Conservation (phyloP, 2,888 invertebrate species). For the Orthosia cruda region DNA sequence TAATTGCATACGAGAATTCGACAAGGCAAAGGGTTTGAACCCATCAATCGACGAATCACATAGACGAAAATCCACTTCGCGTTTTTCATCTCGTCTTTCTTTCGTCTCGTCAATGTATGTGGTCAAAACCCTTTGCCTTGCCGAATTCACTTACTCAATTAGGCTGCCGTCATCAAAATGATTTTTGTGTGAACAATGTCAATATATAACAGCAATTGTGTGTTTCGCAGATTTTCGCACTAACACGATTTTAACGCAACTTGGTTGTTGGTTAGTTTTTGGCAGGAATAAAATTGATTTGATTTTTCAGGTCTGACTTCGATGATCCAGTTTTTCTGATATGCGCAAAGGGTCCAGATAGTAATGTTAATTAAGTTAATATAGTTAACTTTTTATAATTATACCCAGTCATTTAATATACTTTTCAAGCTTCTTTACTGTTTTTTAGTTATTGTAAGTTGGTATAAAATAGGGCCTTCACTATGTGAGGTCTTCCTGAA, state of each 20-base stretch:
- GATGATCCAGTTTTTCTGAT: slow-evolving; percentile 66
- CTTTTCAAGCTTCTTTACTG: slow-evolving; percentile 28
- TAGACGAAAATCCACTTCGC: too few species aligned
- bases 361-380: slow-evolving; percentile 7
- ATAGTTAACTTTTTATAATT: slow-evolving; percentile 13
- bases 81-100: too few species aligned
- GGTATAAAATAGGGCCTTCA: background rate
- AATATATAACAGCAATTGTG: slow-evolving; percentile 38
- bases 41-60: too few species aligned
- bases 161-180: background rate
- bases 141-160: too few species aligned
- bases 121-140: too few species aligned
- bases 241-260: slow-evolving; percentile 42
- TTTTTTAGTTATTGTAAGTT: slow-evolving; percentile 47
- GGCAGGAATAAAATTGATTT: slow-evolving; percentile 57
- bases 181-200: slow-evolving; percentile 42
- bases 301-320: slow-evolving; percentile 76
- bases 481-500: background rate
- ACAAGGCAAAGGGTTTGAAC: too few species aligned
- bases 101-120: too few species aligned
- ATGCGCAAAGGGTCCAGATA: slow-evolving; percentile 58
- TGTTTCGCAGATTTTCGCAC: slow-evolving; percentile 52
- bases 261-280: background rate
- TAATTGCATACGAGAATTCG: too few species aligned
- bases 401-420: slow-evolving; percentile 55